Conservation (phyloP, 2,797 vertebrate genomes). For the Tenualosa thibaudeaui region DNA sequence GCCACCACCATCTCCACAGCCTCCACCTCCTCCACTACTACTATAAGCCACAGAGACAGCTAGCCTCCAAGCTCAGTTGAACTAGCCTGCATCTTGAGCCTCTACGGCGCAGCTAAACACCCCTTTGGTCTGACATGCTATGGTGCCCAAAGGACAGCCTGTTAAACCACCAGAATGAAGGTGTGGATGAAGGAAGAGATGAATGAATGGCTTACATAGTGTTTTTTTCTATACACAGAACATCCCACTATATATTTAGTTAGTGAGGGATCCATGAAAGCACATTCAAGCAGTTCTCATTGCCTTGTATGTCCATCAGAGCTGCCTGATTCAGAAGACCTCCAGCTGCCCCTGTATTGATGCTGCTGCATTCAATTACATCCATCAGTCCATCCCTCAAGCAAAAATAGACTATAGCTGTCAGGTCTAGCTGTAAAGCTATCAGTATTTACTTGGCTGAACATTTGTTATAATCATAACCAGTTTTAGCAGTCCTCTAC, state of each 20-base stretch:
- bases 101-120: not conserved
- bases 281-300: not conserved
- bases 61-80: not conserved
- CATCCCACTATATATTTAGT: not conserved
- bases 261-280: not conserved
- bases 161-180: not conserved
- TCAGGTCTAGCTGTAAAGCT: not conserved
- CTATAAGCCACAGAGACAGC: not conserved
- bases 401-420: not conserved
- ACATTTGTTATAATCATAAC: not conserved
- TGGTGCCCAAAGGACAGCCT: not conserved
- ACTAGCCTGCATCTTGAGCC: not conserved
- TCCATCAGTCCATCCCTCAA: not conserved
- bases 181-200: not conserved
- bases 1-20: not conserved
- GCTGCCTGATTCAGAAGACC: not conserved
- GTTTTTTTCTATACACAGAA: not conserved
- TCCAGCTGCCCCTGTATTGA: not conserved
- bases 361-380: slow-evolving; percentile 1
- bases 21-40: not conserved
- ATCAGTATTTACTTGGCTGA: not conserved
- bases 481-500: not conserved
- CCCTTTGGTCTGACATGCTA: not conserved
- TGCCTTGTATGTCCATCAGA: not conserved
- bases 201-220: not conserved